A percentile compares a stretch with the other conserved stretches of the same genome.
These are phyloP conservation scores for Oreonectes daqikongensis DNA, from an alignment of 2,797 vertebrate species.

Conservation along the genomic window DNA sequence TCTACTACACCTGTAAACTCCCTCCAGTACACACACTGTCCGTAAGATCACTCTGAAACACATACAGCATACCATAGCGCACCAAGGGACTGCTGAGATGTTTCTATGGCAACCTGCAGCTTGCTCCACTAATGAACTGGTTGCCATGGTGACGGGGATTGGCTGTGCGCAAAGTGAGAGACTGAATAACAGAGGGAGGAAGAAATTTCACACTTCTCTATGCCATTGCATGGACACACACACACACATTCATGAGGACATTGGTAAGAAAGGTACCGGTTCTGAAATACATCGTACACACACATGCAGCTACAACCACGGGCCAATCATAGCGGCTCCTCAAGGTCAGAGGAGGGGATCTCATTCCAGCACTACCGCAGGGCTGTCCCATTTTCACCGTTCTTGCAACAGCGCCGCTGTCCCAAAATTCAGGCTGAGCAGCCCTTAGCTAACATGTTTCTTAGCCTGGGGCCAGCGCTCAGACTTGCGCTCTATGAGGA, in stretches of 20 bases:
- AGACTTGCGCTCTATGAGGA: not conserved
- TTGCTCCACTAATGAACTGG: conserved; percentile 81
- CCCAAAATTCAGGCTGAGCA: conserved; percentile 1
- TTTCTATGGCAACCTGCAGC: conserved; percentile 82
- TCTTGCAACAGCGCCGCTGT: conserved; percentile 10
- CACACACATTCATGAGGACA: not conserved
- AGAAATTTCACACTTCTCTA: conserved; percentile 60
- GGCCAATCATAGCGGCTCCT: conserved; percentile 13
- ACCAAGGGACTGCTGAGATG: conserved; percentile 74
- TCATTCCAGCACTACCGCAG: conserved; percentile 13
- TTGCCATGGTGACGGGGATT: conserved; percentile 73
- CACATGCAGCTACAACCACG: not conserved
- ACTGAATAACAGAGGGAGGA: conserved; percentile 64
- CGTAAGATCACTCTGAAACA: conserved; percentile 46
- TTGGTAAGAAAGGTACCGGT: not conserved
- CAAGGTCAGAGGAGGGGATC: conserved; percentile 32
- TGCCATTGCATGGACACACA: conserved; percentile 23
- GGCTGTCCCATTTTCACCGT: conserved; percentile 16
- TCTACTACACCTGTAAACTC: conserved; percentile 14
- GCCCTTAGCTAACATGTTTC: not conserved
- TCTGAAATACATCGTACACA: not conserved
- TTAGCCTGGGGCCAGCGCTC: conserved; percentile 11
- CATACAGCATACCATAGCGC: conserved; percentile 63
- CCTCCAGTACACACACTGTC: conserved; percentile 47
- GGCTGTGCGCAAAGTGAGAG: conserved; percentile 73